A percentile compares a stretch with the other conserved stretches of the same genome.
Evolutionary conservation across 2,797 vertebrate genomes (phyloP).

Genomic region (Paramormyrops hopkinsi): DNA sequence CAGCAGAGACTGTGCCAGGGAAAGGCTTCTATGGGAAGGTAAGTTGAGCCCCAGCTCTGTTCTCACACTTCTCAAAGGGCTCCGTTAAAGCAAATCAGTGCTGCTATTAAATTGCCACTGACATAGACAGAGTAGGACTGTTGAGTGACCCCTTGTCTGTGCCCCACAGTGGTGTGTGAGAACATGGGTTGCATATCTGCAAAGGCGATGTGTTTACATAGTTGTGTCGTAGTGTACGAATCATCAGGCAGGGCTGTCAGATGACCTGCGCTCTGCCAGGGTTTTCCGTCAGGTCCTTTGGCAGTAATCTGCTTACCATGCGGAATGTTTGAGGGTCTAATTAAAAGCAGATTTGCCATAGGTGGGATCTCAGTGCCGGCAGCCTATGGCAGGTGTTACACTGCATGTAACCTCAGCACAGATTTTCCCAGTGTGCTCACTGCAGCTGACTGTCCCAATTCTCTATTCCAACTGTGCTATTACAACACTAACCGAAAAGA

Average conservation of each 20-base stretch:
- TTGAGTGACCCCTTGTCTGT: not conserved
- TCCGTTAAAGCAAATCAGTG: not conserved
- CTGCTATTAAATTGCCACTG: not conserved
- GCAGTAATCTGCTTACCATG: constrained; percentile 13
- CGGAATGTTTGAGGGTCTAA: constrained; percentile 16
- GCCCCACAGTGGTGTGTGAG: not conserved
- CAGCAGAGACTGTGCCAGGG: not conserved
- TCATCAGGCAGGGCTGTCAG: not conserved
- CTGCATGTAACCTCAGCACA: not conserved
- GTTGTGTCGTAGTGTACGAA: not conserved
- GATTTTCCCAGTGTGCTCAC: not conserved
- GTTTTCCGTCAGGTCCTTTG: not conserved
- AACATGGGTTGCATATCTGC: not conserved
- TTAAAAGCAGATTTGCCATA: constrained; percentile 21
- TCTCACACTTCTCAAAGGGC: not conserved
- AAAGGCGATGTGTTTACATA: not conserved
- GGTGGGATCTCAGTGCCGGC: not conserved
- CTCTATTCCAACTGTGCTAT: not conserved
- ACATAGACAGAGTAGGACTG: not conserved
- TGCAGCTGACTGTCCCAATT: not conserved
- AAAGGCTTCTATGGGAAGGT: not conserved
- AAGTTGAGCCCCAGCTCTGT: not conserved
- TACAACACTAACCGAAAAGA: not conserved
- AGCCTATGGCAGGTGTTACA: not conserved
- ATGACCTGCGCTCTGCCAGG: not conserved